Evolutionary conservation across 2,113 vertebrate species (phyloP), one percentile per base, ranked within the genome.

Genomic region (Theristicus caerulescens): DNA sequence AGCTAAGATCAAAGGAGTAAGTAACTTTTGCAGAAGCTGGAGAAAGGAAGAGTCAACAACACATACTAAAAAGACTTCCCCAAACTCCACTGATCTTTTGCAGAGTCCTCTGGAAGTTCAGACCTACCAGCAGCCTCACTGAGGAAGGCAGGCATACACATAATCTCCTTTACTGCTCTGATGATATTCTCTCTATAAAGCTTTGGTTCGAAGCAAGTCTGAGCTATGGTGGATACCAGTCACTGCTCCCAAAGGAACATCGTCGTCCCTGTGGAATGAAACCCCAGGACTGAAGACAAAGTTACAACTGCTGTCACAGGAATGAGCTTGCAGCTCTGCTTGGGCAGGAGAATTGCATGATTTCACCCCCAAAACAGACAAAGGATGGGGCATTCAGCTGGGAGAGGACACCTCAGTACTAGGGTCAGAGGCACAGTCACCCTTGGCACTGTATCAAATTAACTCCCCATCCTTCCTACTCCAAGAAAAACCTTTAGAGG

Each of bases 1-100:
- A 83, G 69, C 47, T 61, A 27, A 67, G 90, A 95, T 96, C 93
- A 93, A 96, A 94, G 67, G 46, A 88, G 7, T 42, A 69, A 38
- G 10, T 34, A 67, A 91, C 57, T 81, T 71, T 17, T 88, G 85
- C 71, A 94, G n/a, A 86, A 95, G 42, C 36, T 71, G 29, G 42
- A 82, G n/a, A 80, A 91, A 89, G 42, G 62, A 84, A 77, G 11
- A 69, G 36, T 61, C 70, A 86, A 81, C 32, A 72, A 47, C 29
- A 34, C 7, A 27, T 2, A 71, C 22, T 32, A 66, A 58, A 85
- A 76, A 54, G 34, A 38, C 13, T 83, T 87, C 18, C 61, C 40
- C 19, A 87, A 40, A 72, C 44, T 79, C 32, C 52, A 69, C 36
- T 17, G 11, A 27, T 51, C 22, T 46, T 78, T 65, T 26, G n/a